Evolutionary conservation across 1,140 invertebrate species (phyloP).

Genomic region (Pseudomyrmex dendroicus): DNA sequence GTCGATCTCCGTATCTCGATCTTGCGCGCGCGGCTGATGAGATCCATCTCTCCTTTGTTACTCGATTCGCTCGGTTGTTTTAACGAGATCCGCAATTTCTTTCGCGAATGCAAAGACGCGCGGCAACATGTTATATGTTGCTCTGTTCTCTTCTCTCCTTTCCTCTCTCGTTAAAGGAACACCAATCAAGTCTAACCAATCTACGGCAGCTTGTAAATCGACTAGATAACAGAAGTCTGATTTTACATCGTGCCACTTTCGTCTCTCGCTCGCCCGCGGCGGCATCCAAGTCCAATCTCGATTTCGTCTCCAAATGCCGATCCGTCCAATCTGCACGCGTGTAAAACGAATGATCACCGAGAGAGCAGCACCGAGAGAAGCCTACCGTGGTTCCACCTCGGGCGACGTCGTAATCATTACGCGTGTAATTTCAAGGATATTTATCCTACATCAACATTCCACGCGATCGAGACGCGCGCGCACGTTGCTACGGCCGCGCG

Average conservation of each 20-base stretch:
- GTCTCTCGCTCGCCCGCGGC: conserved; percentile 40
- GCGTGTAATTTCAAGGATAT: conserved; percentile 62
- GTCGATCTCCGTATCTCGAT: conserved; percentile 40
- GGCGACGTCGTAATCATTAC: conserved; percentile 60
- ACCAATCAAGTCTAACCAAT: conserved; percentile 14
- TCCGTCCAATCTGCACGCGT: conserved; percentile 50
- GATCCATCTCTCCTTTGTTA: neutral
- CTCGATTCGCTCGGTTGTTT: neutral
- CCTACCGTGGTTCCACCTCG: conserved; percentile 51
- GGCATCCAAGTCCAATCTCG: conserved; percentile 38
- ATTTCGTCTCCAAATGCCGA: conserved; percentile 60
- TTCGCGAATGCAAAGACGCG: neutral
- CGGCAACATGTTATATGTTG: neutral
- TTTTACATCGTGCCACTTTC: conserved; percentile 39
- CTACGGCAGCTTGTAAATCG: conserved; percentile 26
- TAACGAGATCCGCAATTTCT: neutral
- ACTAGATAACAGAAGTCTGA: conserved; percentile 36
- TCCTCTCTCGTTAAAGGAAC: neutral
- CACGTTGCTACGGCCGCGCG: conserved; percentile 10
- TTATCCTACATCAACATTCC: conserved; percentile 62
- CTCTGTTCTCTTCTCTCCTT: neutral
- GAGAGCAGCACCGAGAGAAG: conserved; percentile 36
- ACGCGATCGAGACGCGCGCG: conserved; percentile 41
- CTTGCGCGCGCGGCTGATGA: neutral
- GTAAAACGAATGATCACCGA: conserved; percentile 53